Percentiles rank a stretch among this genome's conserved stretches.
Conservation (phyloP, 2,888 invertebrate genomes). For the Zaprionus obscuricornis region DNA sequence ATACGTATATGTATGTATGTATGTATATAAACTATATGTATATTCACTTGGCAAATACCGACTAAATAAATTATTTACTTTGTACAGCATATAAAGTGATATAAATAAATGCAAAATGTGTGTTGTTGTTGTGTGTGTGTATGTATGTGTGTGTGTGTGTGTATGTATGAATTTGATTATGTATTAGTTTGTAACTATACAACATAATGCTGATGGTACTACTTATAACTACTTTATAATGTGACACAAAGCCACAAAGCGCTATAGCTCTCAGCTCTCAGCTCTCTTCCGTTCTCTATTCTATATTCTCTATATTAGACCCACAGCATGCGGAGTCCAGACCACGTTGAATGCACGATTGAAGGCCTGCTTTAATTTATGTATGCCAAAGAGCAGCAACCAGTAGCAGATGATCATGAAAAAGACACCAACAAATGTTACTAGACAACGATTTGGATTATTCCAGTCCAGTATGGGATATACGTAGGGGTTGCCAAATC, state of each 20-base stretch:
- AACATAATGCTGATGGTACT: conserved; percentile 49
- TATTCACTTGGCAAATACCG: conserved; percentile 24
- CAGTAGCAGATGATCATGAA: conserved; percentile 74
- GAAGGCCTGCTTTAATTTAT: conserved; percentile 77
- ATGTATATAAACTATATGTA: no score
- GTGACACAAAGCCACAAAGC: conserved; percentile 5
- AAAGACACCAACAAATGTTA: conserved; percentile 80
- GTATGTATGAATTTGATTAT: conserved; percentile 4
- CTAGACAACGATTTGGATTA: conserved; percentile 85
- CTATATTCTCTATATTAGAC: conserved; percentile 55
- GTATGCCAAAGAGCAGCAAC: conserved; percentile 71
- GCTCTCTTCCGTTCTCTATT: not conserved
- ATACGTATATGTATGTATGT: not conserved
- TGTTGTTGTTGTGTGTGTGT: conserved; percentile 8
- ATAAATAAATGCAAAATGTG: conserved; percentile 60
- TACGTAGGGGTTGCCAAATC: conserved; percentile 87
- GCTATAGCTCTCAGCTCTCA: not conserved
- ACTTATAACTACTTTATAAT: conserved; percentile 21
- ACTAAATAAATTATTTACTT: conserved; percentile 39
- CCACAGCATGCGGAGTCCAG: conserved; percentile 76
- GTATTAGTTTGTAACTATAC: not conserved
- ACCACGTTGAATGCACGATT: conserved; percentile 71
- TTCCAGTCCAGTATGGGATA: conserved; percentile 91
- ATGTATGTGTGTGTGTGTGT: conserved; percentile 12
- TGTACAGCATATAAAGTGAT: conserved; percentile 24